Conservation (phyloP, 2,113 vertebrate genomes). For the Macroglossus sobrinus region DNA sequence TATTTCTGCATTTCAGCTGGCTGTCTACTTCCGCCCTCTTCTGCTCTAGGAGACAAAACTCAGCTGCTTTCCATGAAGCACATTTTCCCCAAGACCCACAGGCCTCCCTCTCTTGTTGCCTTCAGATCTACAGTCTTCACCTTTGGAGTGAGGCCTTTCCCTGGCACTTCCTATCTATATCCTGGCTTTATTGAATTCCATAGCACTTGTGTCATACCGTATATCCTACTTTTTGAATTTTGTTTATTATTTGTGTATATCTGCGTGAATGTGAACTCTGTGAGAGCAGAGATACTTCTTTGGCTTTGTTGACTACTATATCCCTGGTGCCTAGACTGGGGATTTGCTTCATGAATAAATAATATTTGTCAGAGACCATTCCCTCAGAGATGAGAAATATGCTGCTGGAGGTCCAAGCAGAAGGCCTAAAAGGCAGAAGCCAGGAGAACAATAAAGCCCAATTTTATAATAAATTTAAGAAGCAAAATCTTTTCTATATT, state of each 20-base stretch:
- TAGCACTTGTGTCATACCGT: neutral
- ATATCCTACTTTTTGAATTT: neutral
- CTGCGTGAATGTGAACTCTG: neutral
- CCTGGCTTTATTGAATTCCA: neutral
- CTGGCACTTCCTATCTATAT: neutral
- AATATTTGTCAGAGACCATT: neutral
- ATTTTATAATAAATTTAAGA: neutral
- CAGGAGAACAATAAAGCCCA: neutral
- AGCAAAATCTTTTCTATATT: neutral
- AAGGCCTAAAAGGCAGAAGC: neutral
- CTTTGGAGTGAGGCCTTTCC: neutral
- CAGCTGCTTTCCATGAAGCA: neutral
- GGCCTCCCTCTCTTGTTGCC: neutral
- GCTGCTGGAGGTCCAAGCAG: neutral
- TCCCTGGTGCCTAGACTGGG: neutral
- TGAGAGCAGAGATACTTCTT: neutral
- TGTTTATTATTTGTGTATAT: neutral
- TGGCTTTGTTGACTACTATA: neutral
- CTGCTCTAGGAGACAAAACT: neutral
- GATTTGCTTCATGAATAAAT: neutral
- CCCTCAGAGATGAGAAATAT: neutral
- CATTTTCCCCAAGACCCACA: fast-evolving
- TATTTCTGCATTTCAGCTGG: neutral
- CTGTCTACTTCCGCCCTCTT: neutral
- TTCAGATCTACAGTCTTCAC: neutral